Conservation (phyloP, 2,888 invertebrate species). For the Drosophila hamatofila region DNA sequence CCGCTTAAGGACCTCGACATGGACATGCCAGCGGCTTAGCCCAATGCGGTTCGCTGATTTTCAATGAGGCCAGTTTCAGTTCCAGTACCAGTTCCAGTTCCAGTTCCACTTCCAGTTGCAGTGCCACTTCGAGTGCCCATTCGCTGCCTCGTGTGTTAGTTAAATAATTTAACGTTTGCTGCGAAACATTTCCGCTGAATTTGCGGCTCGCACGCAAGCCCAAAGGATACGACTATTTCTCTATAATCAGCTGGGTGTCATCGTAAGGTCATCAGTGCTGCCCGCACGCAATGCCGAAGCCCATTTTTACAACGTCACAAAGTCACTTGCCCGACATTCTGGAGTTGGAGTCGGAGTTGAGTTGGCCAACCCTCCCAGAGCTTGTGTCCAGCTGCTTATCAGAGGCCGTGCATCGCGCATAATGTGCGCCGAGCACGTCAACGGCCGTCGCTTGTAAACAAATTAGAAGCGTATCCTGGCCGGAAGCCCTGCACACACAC, state of each 20-base stretch:
- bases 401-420: conserved; percentile 66
- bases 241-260: conserved; percentile 81
- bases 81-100: conserved; percentile 3
- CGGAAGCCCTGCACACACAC: conserved; percentile 61
- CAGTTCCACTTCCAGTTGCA: conserved; percentile 10
- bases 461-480: conserved; percentile 79
- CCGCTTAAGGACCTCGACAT: conserved; percentile 70
- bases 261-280: conserved; percentile 82
- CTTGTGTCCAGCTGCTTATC: conserved; percentile 70
- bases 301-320: conserved; percentile 41
- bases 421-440: conserved; percentile 74
- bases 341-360: neutral
- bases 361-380: conserved; percentile 18
- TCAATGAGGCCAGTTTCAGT: conserved; percentile 42
- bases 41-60: conserved; percentile 75
- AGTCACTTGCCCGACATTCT: conserved; percentile 33
- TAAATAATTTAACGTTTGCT: conserved; percentile 77
- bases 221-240: conserved; percentile 58
- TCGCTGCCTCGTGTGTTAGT: conserved; percentile 52
- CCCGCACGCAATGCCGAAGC: conserved; percentile 55
- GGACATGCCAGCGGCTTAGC: conserved; percentile 63
- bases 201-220: conserved; percentile 66
- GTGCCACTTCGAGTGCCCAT: conserved; percentile 20
- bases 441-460: conserved; percentile 68
- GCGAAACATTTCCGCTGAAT: conserved; percentile 78